Evolutionary conservation across 2,113 vertebrate genomes (phyloP).

Genomic region (Hippocampus mohnikei): DNA sequence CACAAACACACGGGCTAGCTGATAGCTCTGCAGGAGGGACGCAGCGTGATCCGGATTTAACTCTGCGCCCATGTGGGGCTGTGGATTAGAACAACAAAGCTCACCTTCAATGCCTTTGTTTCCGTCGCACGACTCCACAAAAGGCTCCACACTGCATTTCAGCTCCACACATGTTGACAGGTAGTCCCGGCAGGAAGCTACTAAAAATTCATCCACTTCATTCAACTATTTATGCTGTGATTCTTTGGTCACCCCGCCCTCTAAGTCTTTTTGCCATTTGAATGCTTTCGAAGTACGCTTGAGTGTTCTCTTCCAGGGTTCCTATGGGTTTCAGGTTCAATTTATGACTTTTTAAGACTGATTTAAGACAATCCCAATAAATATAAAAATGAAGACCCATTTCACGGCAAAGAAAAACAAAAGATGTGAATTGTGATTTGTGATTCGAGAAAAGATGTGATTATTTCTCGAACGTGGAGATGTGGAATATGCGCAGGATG

Average conservation of each 20-base stretch:
- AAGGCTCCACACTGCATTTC: slow-evolving; percentile 38
- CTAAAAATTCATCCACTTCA: slow-evolving; percentile 43
- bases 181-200: slow-evolving; percentile 45
- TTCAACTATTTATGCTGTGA: slow-evolving; percentile 36
- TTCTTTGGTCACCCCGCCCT: not conserved
- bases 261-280: not conserved
- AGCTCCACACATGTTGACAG: slow-evolving; percentile 54
- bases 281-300: not conserved
- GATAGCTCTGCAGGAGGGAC: slow-evolving; percentile 42
- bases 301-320: too few species aligned
- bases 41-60: slow-evolving; percentile 30
- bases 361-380: too few species aligned
- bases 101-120: slow-evolving; percentile 32
- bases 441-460: too few species aligned
- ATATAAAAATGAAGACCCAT: too few species aligned
- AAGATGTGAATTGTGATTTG: too few species aligned
- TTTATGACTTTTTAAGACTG: too few species aligned
- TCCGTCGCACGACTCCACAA: slow-evolving; percentile 20
- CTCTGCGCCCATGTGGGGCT: slow-evolving; percentile 32
- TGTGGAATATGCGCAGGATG: too few species aligned
- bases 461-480: not conserved
- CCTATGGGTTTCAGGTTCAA: too few species aligned
- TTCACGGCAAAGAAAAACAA: too few species aligned
- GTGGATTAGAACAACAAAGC: slow-evolving; percentile 32
- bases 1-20: slow-evolving; percentile 24